Percentiles rank a stretch among this genome's conserved stretches.
phyloP scores from a whole-genome alignment of 2,888 invertebrate genomes.

The Steinernema carpocapsae region DNA sequence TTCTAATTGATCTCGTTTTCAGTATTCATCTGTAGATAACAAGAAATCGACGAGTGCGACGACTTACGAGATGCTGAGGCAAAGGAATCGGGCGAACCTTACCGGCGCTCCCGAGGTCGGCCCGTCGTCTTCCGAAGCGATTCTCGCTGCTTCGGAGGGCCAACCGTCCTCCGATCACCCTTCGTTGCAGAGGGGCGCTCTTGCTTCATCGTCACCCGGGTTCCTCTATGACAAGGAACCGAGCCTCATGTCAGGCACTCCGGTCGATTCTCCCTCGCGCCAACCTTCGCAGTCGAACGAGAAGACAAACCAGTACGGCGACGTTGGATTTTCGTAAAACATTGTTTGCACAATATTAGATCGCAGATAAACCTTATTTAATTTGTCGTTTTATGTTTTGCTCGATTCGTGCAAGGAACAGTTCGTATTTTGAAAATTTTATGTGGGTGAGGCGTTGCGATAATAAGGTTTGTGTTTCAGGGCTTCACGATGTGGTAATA shows the following conservation, averaged over 20 bases:
- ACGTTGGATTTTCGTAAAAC: constrained; percentile 12
- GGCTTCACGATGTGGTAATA: constrained; percentile 29
- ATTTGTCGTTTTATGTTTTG: neutral
- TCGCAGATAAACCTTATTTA: neutral
- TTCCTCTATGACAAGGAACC: constrained; percentile 4
- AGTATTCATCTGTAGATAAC: constrained; percentile 1
- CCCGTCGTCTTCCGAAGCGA: no score
- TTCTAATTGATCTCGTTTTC: neutral
- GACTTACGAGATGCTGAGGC: constrained; percentile 22
- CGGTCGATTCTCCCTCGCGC: neutral
- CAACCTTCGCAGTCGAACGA: neutral
- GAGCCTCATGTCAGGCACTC: constrained; percentile 11
- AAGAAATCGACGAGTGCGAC: neutral
- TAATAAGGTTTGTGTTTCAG: constrained; percentile 30
- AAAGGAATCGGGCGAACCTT: constrained; percentile 16
- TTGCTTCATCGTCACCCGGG: neutral
- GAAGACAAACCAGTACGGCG: constrained; percentile 19
- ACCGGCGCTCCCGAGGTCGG: neutral
- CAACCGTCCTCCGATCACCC: neutral
- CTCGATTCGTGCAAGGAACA: neutral
- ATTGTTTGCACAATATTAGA: constrained; percentile 13
- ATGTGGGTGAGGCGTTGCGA: neutral
- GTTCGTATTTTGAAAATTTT: neutral
- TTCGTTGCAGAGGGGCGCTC: neutral
- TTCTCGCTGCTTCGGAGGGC: neutral